Conservation (phyloP, 2,113 vertebrate genomes). For the Aegypius monachus region DNA sequence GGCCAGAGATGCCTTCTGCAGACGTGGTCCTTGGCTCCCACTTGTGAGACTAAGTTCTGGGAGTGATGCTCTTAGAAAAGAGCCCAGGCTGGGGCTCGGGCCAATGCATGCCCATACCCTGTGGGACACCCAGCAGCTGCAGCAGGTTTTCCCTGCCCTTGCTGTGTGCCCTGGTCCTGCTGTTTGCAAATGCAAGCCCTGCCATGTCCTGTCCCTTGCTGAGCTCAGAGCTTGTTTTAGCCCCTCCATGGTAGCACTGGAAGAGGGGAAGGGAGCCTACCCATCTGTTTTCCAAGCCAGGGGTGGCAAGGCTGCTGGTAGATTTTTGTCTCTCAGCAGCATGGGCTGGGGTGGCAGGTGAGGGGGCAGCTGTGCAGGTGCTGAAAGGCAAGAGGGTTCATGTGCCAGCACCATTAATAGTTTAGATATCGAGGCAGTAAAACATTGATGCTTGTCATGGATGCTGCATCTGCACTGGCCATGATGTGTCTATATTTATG, state of each 20-base stretch:
- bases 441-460: neutral
- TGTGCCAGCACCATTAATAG: neutral
- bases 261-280: neutral
- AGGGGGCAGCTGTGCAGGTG: neutral
- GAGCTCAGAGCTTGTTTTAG: neutral
- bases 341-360: neutral
- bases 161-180: neutral
- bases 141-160: neutral
- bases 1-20: neutral
- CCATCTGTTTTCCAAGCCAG: neutral
- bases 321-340: neutral
- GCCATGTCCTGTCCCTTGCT: neutral
- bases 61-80: neutral
- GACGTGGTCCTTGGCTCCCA: neutral
- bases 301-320: neutral
- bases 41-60: neutral
- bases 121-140: neutral
- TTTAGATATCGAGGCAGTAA: neutral
- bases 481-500: neutral
- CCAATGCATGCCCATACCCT: neutral
- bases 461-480: neutral
- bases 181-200: neutral
- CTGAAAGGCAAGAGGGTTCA: neutral
- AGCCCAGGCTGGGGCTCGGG: neutral
- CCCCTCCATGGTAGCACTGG: neutral